phyloP scores from a whole-genome alignment of 2,888 invertebrate species.

The Diadegma fenestrale region DNA sequence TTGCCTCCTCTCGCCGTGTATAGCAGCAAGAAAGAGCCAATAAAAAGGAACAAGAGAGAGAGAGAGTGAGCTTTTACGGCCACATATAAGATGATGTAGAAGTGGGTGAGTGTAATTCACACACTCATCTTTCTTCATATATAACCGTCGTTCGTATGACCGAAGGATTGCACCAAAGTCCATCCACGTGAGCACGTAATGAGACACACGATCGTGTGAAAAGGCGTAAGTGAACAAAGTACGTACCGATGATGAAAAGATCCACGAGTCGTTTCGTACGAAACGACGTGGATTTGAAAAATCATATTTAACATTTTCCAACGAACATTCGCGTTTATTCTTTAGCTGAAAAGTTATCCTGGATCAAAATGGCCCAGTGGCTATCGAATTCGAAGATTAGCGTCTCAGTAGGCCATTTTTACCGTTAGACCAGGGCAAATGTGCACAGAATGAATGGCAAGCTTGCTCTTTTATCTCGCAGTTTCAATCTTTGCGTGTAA shows the following conservation, averaged over 20 bases:
- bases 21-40: conserved; percentile 23
- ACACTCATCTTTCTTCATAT: conserved; percentile 6
- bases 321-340: no score
- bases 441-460: conserved; percentile 11
- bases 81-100: conserved; percentile 24
- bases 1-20: conserved; percentile 64
- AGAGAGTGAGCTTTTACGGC: conserved; percentile 43
- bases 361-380: not conserved
- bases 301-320: no score
- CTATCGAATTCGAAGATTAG: not conserved
- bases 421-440: conserved; percentile 25
- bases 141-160: not conserved
- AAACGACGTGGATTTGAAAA: not conserved
- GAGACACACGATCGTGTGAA: conserved; percentile 52
- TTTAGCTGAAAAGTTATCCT: no score
- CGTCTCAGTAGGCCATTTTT: conserved; percentile 23
- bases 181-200: conserved; percentile 31
- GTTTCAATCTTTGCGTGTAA: conserved; percentile 13
- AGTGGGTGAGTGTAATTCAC: conserved; percentile 12
- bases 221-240: conserved; percentile 19
- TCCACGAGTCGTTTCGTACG: not conserved
- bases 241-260: not conserved
- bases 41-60: not conserved
- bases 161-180: conserved; percentile 29
- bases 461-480: conserved; percentile 25